Conservation (phyloP, 1,140 invertebrate species). For the Bombus pascuorum region DNA sequence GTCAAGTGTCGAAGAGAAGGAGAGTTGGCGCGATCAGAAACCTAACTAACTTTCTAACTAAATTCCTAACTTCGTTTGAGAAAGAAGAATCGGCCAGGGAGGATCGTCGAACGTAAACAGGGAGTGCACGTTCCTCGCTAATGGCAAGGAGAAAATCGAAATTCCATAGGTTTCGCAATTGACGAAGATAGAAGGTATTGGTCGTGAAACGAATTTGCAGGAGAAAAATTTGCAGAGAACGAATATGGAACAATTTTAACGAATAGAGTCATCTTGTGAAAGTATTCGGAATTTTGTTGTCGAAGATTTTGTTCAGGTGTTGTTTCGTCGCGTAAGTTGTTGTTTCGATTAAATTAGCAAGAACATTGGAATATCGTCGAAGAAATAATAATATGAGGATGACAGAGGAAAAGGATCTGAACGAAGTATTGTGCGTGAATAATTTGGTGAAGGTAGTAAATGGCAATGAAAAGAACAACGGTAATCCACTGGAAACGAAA, state of each 20-base stretch:
- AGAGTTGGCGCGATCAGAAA: background rate
- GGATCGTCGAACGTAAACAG: background rate
- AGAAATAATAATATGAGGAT: conserved; percentile 1
- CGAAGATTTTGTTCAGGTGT: background rate
- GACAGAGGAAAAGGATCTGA: conserved; percentile 41
- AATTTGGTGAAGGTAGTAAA: background rate
- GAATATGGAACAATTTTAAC: background rate
- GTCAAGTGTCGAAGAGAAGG: background rate
- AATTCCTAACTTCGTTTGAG: background rate
- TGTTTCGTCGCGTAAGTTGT: too few species aligned
- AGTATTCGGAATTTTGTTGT: background rate
- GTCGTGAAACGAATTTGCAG: background rate
- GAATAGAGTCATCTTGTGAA: background rate
- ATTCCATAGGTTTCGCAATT: background rate
- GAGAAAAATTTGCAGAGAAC: too few species aligned
- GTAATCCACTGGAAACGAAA: conserved; percentile 59
- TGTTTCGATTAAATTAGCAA: background rate
- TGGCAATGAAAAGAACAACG: background rate
- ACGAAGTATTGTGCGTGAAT: conserved; percentile 33
- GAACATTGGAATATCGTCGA: background rate
- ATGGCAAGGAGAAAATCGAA: background rate
- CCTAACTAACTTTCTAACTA: too few species aligned
- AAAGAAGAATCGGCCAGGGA: background rate
- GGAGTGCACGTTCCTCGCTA: too few species aligned
- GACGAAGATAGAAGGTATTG: background rate